These are phyloP conservation scores for Antigone vipio DNA, from an alignment of 2,113 vertebrate species.

Conservation along the genomic window DNA sequence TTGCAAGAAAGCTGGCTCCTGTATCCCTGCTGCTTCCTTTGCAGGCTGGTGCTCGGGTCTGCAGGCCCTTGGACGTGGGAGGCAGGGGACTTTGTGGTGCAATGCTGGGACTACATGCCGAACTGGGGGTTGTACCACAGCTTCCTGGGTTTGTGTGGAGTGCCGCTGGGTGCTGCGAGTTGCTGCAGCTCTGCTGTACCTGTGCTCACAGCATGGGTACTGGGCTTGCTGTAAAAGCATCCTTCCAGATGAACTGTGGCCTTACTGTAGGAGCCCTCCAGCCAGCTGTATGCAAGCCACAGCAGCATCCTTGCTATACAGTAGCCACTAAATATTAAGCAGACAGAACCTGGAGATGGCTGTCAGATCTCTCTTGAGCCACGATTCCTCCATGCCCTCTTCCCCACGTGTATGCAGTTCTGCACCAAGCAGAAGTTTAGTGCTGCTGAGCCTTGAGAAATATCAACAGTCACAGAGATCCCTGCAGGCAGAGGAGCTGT, in stretches of 20 bases:
- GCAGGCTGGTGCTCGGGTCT: neutral
- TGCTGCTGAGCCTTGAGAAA: neutral
- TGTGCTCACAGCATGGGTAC: neutral
- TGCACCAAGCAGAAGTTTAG: neutral
- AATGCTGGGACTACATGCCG: neutral
- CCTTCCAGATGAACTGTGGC: neutral
- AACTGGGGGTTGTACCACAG: neutral
- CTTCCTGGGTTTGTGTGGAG: neutral
- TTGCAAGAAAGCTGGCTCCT: neutral
- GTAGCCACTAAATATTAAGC: neutral
- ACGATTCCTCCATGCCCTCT: fast-evolving
- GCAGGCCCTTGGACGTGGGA: neutral
- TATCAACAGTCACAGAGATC: neutral
- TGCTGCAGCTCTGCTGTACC: neutral
- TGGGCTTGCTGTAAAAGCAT: neutral
- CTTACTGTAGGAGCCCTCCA: neutral
- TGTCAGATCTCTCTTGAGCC: neutral
- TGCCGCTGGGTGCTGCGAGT: neutral
- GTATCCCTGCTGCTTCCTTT: neutral
- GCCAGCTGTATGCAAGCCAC: neutral
- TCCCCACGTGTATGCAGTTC: fast-evolving
- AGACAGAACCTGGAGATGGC: neutral
- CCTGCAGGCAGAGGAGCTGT: neutral
- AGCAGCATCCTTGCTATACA: neutral
- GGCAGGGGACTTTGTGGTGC: neutral